These are phyloP conservation scores for Amphibalanus amphitrite DNA, from an alignment of 1,140 invertebrate species.

Conservation along the genomic window DNA sequence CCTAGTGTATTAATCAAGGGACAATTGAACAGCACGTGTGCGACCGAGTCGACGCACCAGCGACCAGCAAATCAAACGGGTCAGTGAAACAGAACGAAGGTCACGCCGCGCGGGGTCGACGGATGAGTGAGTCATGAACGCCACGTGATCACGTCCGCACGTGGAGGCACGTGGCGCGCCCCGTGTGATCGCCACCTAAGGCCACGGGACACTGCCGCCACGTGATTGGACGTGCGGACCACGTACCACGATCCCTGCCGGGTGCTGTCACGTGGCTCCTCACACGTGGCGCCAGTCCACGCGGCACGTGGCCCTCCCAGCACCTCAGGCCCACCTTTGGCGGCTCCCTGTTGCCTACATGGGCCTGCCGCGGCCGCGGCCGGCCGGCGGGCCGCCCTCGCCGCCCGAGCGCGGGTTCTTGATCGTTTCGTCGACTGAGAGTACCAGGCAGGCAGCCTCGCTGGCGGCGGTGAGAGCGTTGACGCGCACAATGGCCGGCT, in stretches of 20 bases:
- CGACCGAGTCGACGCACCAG: too few relatives aligned
- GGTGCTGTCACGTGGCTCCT: not conserved
- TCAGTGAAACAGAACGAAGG: too few relatives aligned
- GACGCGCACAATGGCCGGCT: slow-evolving; percentile 88
- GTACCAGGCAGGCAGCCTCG: slow-evolving; percentile 86
- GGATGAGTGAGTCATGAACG: too few relatives aligned
- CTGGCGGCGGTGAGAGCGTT: slow-evolving; percentile 91
- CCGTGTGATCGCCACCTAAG: too few relatives aligned
- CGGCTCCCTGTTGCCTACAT: slow-evolving; percentile 6
- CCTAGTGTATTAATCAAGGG: too few relatives aligned
- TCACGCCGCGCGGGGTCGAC: too few relatives aligned
- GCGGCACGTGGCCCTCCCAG: too few relatives aligned
- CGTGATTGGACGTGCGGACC: not conserved
- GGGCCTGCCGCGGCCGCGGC: slow-evolving; percentile 20
- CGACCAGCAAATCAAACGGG: too few relatives aligned
- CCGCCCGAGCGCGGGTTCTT: slow-evolving; percentile 69
- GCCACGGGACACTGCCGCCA: not conserved
- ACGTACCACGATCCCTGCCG: not conserved
- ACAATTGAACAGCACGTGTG: too few relatives aligned
- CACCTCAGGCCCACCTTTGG: too few relatives aligned
- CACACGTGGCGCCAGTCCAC: not conserved
- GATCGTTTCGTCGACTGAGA: slow-evolving; percentile 97
- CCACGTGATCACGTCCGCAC: too few relatives aligned
- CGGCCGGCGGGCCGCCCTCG: slow-evolving; percentile 17
- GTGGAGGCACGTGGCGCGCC: too few relatives aligned